Evolutionary conservation across 2,888 invertebrate genomes (phyloP).

Genomic region (Conops quadrifasciatus): DNA sequence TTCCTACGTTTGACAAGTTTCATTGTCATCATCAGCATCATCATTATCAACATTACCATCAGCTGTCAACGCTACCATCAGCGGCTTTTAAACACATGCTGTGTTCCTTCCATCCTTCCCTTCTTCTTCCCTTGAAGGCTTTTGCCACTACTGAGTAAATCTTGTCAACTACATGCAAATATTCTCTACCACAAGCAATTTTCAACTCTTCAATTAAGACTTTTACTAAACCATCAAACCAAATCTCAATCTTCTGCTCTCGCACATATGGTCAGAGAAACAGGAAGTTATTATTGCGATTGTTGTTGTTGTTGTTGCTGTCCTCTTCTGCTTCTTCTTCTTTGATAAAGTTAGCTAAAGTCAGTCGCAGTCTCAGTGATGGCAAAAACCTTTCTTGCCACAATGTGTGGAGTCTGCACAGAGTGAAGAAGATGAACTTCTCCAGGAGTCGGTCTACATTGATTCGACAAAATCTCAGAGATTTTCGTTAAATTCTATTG

Average conservation of each 20-base stretch:
- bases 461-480: background rate
- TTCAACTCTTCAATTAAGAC: slow-evolving; percentile 1
- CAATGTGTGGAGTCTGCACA: too few species aligned
- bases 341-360: background rate
- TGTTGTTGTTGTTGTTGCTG: background rate
- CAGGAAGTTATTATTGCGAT: background rate
- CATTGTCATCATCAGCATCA: background rate
- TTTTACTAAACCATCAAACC: background rate
- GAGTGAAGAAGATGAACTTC: background rate
- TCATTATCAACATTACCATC: background rate
- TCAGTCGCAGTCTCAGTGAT: background rate
- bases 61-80: too few species aligned
- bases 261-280: background rate
- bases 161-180: background rate
- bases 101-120: too few species aligned
- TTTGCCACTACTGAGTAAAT: background rate
- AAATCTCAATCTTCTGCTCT: background rate
- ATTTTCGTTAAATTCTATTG: background rate
- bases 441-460: background rate
- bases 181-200: background rate
- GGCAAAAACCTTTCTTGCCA: background rate
- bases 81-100: too few species aligned
- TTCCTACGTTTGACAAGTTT: too few species aligned
- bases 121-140: background rate
- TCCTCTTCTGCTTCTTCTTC: background rate